phyloP scores from a whole-genome alignment of 2,113 vertebrate species.

The Mobula hypostoma region DNA sequence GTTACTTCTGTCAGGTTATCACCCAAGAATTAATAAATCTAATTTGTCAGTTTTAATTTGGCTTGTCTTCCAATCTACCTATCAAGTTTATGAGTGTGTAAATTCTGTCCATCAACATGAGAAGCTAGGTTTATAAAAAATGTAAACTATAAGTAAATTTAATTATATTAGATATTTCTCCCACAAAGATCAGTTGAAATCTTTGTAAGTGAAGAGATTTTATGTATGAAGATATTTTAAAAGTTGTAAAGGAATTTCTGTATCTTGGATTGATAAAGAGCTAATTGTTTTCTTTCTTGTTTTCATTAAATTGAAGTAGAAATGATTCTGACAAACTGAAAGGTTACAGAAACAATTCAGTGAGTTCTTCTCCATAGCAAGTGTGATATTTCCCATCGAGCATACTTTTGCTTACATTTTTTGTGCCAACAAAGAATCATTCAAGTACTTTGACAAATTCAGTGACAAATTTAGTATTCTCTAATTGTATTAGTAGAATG shows the following conservation, averaged over 20 bases:
- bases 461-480: not conserved
- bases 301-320: not conserved
- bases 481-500: not conserved
- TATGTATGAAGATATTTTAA: not conserved
- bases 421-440: not conserved
- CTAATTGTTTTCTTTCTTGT: not conserved
- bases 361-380: not conserved
- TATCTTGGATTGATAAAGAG: not conserved
- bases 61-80: not conserved
- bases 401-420: not conserved
- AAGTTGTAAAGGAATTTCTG: not conserved
- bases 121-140: not conserved
- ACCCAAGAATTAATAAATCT: not conserved
- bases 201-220: not conserved
- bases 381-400: not conserved
- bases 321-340: not conserved
- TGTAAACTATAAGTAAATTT: not conserved
- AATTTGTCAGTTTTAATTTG: not conserved
- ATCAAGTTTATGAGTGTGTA: no score
- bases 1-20: not conserved
- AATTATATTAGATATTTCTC: not conserved
- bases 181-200: not conserved
- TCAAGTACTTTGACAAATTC: not conserved
- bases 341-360: not conserved
- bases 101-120: not conserved